These are phyloP conservation scores for Cerastis leucographa DNA, from an alignment of 2,888 invertebrate species.

Conservation along the genomic window DNA sequence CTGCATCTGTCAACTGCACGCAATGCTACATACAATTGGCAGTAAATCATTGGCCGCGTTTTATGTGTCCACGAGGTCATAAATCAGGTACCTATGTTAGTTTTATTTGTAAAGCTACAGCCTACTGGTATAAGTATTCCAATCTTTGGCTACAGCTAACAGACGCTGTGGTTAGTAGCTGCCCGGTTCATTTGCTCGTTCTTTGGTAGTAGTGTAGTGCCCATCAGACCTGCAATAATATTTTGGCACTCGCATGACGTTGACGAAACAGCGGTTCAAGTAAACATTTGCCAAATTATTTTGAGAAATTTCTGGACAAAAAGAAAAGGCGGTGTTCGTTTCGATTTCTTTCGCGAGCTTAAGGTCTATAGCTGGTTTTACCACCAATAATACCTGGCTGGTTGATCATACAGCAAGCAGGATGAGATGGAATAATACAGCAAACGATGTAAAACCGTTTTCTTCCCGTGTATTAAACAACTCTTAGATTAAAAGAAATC, in stretches of 20 bases:
- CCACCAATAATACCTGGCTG: no score
- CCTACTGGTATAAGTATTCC: no score
- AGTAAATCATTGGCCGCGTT: conserved; percentile 20
- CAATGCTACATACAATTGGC: not conserved
- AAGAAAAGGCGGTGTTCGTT: not conserved
- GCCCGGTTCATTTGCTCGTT: not conserved
- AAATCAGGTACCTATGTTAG: conserved; percentile 4
- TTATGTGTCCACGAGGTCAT: conserved; percentile 14
- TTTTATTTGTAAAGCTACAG: not conserved
- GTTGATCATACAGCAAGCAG: no score
- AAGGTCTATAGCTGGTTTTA: not conserved
- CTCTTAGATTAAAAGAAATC: no score
- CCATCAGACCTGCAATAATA: not conserved
- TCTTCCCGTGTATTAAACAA: not conserved
- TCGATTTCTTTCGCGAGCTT: no score
- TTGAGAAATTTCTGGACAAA: not conserved
- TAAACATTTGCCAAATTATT: not conserved
- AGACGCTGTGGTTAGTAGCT: not conserved
- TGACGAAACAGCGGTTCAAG: not conserved
- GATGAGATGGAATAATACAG: no score
- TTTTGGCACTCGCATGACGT: not conserved
- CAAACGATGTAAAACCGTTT: not conserved
- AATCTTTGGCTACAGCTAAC: not conserved
- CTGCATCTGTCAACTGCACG: conserved; percentile 1
- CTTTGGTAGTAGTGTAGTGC: not conserved